Evolutionary conservation across 2,888 invertebrate species (phyloP).

Genomic region (Alentia gelatinosa): DNA sequence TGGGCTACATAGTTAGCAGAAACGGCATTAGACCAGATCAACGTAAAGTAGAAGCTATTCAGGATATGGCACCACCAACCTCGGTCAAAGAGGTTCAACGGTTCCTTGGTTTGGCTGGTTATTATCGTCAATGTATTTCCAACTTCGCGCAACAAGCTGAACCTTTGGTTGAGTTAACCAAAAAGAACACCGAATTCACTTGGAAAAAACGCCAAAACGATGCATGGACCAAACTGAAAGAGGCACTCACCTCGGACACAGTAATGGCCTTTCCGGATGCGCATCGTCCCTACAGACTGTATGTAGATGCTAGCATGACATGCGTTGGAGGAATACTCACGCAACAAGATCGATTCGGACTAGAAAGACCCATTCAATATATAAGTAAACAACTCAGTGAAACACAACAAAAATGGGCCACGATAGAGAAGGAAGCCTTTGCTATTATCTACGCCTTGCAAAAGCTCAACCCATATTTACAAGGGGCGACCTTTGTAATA

Average conservation of each 20-base stretch:
- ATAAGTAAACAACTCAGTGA: no score
- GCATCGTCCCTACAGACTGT: background rate
- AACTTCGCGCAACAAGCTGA: background rate
- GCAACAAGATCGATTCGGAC: background rate
- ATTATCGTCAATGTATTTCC: background rate
- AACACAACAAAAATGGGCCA: no score
- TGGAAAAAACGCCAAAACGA: background rate
- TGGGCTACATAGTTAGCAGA: background rate
- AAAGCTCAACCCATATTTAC: no score
- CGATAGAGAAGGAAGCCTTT: no score
- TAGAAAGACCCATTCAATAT: background rate
- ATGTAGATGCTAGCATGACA: background rate
- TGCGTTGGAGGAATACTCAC: background rate
- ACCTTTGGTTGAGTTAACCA: background rate
- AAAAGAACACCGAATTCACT: background rate
- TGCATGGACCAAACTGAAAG: background rate
- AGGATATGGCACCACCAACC: background rate
- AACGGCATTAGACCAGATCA: background rate
- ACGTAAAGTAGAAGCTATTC: background rate
- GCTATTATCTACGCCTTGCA: no score
- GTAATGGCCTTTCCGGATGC: background rate
- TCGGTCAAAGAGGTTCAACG: background rate
- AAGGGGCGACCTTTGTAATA: no score
- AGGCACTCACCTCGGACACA: background rate
- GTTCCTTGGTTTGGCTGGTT: background rate